Percentiles rank a stretch among this genome's conserved stretches.
These are phyloP conservation scores for Drosophila testacea DNA, from an alignment of 2,888 invertebrate genomes.

Conservation along the genomic window DNA sequence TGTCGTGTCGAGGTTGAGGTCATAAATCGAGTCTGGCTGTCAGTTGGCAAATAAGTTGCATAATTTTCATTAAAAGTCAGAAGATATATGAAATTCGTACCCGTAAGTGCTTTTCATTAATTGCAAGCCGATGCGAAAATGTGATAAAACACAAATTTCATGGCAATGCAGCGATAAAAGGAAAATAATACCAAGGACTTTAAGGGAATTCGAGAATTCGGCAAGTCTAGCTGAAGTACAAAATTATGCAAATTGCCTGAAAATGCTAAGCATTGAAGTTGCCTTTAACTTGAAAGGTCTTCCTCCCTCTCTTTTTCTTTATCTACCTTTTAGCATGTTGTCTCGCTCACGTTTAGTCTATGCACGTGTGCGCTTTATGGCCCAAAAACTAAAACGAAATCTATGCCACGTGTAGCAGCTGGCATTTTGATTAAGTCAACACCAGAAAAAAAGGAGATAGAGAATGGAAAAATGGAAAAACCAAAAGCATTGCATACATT, in stretches of 20 bases:
- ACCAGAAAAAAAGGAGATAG: conserved; percentile 2
- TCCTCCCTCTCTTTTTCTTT: neutral
- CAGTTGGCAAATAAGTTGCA: conserved; percentile 70
- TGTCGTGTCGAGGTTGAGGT: conserved; percentile 45
- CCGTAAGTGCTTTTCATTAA: conserved; percentile 50
- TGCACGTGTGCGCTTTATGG: conserved; percentile 64
- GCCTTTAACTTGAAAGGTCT: conserved; percentile 16
- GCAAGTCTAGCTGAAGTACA: conserved; percentile 34
- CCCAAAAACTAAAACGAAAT: conserved; percentile 43
- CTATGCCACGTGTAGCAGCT: conserved; percentile 49
- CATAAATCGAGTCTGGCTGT: conserved; percentile 70
- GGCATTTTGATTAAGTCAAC: conserved; percentile 64
- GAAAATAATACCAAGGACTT: conserved; percentile 5
- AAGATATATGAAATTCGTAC: conserved; percentile 22
- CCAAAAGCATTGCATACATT: conserved; percentile 47
- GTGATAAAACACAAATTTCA: conserved; percentile 16
- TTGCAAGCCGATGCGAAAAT: conserved; percentile 39
- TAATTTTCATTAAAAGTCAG: conserved; percentile 68
- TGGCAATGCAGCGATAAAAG: conserved; percentile 9
- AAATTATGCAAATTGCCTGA: conserved; percentile 59
- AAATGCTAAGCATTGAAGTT: conserved; percentile 54
- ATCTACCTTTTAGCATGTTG: conserved; percentile 8
- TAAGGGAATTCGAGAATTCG: conserved; percentile 26
- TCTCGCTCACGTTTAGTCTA: conserved; percentile 35
- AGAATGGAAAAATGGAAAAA: neutral